A percentile compares a stretch with the other conserved stretches of the same genome.
Conservation (phyloP, 2,797 vertebrate species). For the Catostomus latipinnis region DNA sequence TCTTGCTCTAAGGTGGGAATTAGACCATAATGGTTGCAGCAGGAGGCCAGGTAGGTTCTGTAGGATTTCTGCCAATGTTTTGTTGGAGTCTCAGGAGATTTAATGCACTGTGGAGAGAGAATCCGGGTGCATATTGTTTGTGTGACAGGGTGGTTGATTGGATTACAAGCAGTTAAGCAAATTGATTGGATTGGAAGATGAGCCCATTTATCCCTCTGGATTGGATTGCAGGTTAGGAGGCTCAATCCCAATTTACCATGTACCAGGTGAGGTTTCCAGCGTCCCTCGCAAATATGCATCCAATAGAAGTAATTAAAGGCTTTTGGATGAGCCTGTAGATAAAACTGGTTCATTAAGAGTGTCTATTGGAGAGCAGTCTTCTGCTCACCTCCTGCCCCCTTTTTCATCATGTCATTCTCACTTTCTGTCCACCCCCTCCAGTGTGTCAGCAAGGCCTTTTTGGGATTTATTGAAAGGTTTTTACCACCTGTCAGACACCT, state of each 20-base stretch:
- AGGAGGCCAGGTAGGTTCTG: constrained; percentile 76
- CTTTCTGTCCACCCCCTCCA: not conserved
- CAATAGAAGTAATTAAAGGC: constrained; percentile 63
- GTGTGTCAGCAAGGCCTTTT: constrained; percentile 31
- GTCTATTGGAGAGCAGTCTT: constrained; percentile 48
- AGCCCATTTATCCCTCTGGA: constrained; percentile 73
- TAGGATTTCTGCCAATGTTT: constrained; percentile 75
- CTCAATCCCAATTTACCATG: constrained; percentile 72
- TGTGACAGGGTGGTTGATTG: constrained; percentile 79
- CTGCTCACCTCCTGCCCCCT: constrained; percentile 31
- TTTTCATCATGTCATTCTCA: not conserved
- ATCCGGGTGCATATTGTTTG: constrained; percentile 69
- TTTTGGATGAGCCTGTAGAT: constrained; percentile 58
- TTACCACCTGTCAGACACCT: constrained; percentile 29
- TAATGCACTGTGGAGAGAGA: constrained; percentile 41
- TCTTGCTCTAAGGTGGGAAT: constrained; percentile 29
- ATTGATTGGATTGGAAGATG: constrained; percentile 76
- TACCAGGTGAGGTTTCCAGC: constrained; percentile 68
- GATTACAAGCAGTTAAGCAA: constrained; percentile 81
- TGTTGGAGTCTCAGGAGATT: constrained; percentile 60
- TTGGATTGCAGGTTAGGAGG: constrained; percentile 72
- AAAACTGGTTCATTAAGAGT: constrained; percentile 61
- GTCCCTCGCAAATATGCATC: constrained; percentile 52
- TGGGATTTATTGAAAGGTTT: constrained; percentile 54
- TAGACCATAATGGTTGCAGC: constrained; percentile 71